Conservation (phyloP, 2,797 vertebrate species). For the Manis javanica region DNA sequence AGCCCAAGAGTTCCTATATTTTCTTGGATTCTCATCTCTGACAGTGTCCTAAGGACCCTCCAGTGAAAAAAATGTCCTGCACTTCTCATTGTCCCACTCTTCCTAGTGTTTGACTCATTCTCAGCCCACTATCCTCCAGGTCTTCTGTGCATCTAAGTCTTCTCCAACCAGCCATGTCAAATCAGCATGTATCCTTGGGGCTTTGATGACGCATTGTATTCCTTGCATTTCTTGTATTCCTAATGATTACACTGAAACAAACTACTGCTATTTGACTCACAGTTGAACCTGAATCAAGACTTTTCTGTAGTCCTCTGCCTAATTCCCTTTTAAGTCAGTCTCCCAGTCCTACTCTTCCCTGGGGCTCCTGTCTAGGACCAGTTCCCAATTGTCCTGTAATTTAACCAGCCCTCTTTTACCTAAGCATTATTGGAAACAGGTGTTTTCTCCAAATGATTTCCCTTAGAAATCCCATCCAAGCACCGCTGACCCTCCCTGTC, state of each 20-base stretch:
- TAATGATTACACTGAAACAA: neutral
- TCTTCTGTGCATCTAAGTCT: neutral
- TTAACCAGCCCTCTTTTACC: neutral
- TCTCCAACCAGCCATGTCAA: neutral
- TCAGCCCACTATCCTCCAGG: neutral
- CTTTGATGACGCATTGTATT: no score
- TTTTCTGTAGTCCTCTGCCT: neutral
- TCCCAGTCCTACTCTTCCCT: neutral
- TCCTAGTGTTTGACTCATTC: neutral
- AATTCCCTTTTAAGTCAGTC: neutral
- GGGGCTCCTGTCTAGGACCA: neutral
- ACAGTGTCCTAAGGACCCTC: neutral
- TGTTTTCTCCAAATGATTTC: neutral
- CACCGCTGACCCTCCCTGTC: neutral
- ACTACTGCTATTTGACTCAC: neutral
- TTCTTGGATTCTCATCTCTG: neutral
- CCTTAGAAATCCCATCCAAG: neutral
- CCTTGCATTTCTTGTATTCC: neutral
- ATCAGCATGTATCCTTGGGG: no score
- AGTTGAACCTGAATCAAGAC: neutral
- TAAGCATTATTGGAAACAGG: neutral
- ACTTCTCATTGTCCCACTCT: neutral
- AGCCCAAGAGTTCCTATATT: neutral
- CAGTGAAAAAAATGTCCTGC: neutral
- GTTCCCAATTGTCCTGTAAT: neutral